Evolutionary conservation across 2,888 invertebrate genomes (phyloP).

Genomic region (Leptinotarsa tumamoca): DNA sequence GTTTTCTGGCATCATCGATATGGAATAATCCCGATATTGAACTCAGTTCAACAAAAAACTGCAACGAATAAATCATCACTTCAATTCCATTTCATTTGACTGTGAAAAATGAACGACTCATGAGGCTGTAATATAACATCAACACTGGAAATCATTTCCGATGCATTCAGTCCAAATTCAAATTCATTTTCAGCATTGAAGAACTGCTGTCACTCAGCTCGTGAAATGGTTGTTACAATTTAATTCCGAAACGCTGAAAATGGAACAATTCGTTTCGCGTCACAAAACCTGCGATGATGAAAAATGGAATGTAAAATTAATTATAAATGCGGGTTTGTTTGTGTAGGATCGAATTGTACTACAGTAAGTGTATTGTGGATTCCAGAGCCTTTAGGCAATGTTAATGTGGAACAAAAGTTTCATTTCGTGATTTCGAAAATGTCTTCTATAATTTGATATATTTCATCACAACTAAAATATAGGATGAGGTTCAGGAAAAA

Average conservation of each 20-base stretch:
- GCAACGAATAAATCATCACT: no score
- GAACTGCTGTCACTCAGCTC: slow-evolving; percentile 6
- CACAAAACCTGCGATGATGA: neutral
- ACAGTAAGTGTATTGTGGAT: neutral
- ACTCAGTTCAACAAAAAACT: no score
- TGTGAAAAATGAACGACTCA: neutral
- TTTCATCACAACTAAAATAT: no score
- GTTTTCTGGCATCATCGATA: no score
- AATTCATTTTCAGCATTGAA: slow-evolving; percentile 1
- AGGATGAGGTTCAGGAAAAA: no score
- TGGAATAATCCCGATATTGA: no score
- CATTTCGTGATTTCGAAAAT: no score
- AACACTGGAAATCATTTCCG: neutral
- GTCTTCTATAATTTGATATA: no score
- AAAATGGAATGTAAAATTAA: neutral
- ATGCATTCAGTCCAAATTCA: neutral
- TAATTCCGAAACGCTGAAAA: neutral
- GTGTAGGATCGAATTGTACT: neutral
- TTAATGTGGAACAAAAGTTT: no score
- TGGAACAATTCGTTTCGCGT: neutral
- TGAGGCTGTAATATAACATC: slow-evolving; percentile 10
- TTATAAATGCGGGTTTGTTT: neutral
- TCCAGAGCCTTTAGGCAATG: neutral
- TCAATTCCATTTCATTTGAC: neutral
- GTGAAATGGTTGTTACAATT: slow-evolving; percentile 2